Conservation (phyloP, 2,113 vertebrate species). For the Saguinus imperator region DNA sequence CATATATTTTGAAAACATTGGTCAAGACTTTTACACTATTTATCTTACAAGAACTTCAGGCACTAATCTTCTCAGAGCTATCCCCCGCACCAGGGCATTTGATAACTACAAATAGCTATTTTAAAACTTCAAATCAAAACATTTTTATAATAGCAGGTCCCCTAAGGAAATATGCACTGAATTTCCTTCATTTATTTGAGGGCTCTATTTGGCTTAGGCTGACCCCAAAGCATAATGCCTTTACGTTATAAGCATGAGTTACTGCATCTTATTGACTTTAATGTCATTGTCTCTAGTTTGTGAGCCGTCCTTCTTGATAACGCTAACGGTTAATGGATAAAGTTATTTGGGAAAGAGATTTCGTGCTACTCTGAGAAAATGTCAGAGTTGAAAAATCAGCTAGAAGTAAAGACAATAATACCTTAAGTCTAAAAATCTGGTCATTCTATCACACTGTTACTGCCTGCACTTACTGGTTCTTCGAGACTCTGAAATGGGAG, state of each 20-base stretch:
- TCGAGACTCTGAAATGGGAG: conserved; percentile 8
- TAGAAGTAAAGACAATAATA: conserved; percentile 51
- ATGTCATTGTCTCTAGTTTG: conserved; percentile 16
- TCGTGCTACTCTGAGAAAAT: conserved; percentile 17
- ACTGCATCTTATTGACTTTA: conserved; percentile 34
- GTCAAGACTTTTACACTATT: not conserved
- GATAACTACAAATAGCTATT: not conserved
- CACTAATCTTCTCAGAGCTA: not conserved
- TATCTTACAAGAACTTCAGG: not conserved
- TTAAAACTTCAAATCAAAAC: not conserved
- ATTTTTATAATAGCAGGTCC: not conserved
- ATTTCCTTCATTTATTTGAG: conserved; percentile 13
- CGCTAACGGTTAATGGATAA: conserved; percentile 36
- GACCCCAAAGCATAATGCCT: not conserved
- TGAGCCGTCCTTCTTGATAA: not conserved
- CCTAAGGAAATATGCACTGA: not conserved
- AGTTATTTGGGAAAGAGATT: conserved; percentile 48
- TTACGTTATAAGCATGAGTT: conserved; percentile 31
- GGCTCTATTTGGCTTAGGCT: not conserved
- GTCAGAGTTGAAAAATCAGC: conserved; percentile 47
- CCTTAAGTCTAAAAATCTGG: not conserved
- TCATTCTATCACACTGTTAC: not conserved
- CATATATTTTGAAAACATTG: conserved; percentile 19
- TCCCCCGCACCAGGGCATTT: not conserved
- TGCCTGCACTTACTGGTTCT: not conserved